Conservation (phyloP, 1,140 invertebrate species). For the Bombus fervidus region DNA sequence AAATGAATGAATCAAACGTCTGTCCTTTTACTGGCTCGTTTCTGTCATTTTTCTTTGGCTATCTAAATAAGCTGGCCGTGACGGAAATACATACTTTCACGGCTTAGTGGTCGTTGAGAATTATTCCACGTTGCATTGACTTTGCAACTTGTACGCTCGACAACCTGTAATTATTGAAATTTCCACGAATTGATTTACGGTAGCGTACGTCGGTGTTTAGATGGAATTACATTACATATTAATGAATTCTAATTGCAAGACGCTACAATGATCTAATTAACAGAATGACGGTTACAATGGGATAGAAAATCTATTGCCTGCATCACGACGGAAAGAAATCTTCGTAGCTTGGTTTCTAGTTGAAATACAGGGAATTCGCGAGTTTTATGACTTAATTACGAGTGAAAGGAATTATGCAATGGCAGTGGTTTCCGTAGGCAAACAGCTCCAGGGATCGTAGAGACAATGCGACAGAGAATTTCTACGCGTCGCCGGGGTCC, state of each 20-base stretch:
- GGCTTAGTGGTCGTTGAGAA: neutral
- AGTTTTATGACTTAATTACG: neutral
- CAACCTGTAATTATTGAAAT: neutral
- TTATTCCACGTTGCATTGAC: neutral
- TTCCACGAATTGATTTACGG: neutral
- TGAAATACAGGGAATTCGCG: neutral
- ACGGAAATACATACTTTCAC: conserved; percentile 10
- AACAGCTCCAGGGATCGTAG: too few species aligned
- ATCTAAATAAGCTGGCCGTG: neutral
- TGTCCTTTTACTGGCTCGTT: neutral
- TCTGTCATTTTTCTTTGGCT: neutral
- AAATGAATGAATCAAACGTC: conserved; percentile 6
- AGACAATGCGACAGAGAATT: conserved; percentile 22
- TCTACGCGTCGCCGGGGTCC: neutral
- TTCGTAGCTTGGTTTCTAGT: too few species aligned
- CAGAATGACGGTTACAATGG: too few species aligned
- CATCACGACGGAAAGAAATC: too few species aligned
- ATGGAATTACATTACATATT: too few species aligned
- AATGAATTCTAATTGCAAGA: too few species aligned
- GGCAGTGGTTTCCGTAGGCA: neutral
- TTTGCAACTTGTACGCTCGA: neutral
- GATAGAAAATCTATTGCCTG: too few species aligned
- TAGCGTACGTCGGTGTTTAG: too few species aligned
- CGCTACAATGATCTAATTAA: too few species aligned
- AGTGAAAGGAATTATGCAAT: conserved; percentile 27